These are phyloP conservation scores for Ooceraea biroi DNA, from an alignment of 1,140 invertebrate species.

Conservation along the genomic window DNA sequence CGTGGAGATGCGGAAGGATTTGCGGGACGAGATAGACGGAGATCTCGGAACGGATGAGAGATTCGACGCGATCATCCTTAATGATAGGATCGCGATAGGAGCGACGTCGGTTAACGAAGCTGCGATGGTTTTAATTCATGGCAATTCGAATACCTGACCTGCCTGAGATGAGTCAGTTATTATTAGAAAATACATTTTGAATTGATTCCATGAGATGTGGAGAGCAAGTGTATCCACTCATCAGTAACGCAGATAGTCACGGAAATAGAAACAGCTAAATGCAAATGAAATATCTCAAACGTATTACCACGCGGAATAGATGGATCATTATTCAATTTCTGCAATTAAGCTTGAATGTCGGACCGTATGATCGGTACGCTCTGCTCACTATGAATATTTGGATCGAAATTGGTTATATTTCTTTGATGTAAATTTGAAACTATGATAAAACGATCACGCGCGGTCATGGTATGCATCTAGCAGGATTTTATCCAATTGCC, in stretches of 20 bases:
- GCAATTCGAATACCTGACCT: not conserved
- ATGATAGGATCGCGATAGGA: conserved; percentile 17
- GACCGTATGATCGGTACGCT: not conserved
- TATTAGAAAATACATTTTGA: not conserved
- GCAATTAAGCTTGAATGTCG: not conserved
- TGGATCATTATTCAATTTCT: not conserved
- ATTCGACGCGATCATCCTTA: conserved; percentile 32
- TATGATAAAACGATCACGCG: not conserved
- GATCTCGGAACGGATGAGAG: conserved; percentile 1
- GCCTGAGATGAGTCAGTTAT: not conserved
- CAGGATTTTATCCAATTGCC: not conserved
- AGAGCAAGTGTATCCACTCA: not conserved
- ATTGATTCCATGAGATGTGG: not conserved
- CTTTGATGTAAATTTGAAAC: not conserved
- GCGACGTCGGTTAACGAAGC: not conserved
- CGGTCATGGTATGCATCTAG: not conserved
- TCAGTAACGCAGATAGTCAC: not conserved
- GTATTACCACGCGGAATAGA: not conserved
- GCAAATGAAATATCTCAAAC: not conserved
- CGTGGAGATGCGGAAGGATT: conserved; percentile 30
- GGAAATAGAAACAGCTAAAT: not conserved
- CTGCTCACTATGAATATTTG: conserved; percentile 1
- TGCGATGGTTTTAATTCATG: conserved; percentile 2
- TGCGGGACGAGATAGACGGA: not conserved
- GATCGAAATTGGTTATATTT: not conserved